phyloP scores from a whole-genome alignment of 2,113 vertebrate species.

The Xenopus borealis region DNA sequence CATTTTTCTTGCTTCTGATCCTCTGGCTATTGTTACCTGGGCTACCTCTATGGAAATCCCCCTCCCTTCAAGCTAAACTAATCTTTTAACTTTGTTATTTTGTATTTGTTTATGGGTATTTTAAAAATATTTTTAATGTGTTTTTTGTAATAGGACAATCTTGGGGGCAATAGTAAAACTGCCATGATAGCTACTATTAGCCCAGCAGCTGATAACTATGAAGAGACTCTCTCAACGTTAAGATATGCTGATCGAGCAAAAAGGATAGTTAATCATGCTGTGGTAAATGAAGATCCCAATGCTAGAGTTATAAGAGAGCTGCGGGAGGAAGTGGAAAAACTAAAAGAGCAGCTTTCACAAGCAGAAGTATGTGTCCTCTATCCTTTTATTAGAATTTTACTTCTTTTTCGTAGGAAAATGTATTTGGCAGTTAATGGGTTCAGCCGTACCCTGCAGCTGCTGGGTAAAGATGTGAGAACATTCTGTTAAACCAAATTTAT shows the following conservation, averaged over 20 bases:
- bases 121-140: no score
- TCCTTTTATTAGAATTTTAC: neutral
- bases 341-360: slow-evolving; percentile 89
- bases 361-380: slow-evolving; percentile 76
- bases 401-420: no score
- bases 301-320: slow-evolving; percentile 94
- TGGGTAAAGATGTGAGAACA: no score
- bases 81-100: no score
- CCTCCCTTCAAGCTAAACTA: no score
- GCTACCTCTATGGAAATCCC: no score
- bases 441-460: no score
- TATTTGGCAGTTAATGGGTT: no score
- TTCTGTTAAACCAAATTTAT: no score
- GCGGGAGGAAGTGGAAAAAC: slow-evolving; percentile 93
- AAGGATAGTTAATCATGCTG: slow-evolving; percentile 92
- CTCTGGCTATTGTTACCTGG: no score
- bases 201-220: slow-evolving; percentile 94
- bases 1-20: no score
- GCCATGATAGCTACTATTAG: slow-evolving; percentile 98
- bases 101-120: no score
- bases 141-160: slow-evolving; percentile 77
- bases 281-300: slow-evolving; percentile 96
- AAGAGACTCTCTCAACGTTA: slow-evolving; percentile 93
- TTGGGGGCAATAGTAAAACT: slow-evolving; percentile 97
- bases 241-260: slow-evolving; percentile 95